Conservation (phyloP, 2,888 invertebrate species). For the Endotricha flammealis region DNA sequence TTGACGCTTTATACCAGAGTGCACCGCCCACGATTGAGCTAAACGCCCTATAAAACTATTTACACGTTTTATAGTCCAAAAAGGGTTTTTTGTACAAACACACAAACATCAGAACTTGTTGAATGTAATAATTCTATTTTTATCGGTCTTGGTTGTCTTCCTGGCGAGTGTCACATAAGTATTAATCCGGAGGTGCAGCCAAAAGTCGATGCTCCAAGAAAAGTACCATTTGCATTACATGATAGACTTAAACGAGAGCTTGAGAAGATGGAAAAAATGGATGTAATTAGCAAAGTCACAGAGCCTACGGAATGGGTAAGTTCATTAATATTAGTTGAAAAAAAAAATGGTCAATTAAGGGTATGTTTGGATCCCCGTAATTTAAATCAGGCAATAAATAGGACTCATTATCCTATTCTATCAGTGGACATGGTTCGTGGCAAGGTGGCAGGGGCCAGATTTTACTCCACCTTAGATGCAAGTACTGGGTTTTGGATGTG, state of each 20-base stretch:
- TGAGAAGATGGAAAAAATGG: conserved; percentile 1
- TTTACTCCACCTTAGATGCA: not conserved
- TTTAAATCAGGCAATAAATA: not conserved
- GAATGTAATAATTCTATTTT: conserved; percentile 6
- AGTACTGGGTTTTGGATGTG: not conserved
- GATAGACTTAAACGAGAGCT: conserved; percentile 5
- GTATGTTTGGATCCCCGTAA: not conserved
- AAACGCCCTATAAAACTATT: too few species aligned
- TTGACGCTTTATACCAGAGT: too few species aligned
- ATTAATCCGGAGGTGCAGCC: conserved; percentile 7
- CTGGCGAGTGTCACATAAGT: conserved; percentile 8
- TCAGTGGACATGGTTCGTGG: not conserved
- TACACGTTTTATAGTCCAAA: conserved; percentile 13
- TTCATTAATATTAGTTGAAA: not conserved
- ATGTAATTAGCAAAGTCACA: not conserved
- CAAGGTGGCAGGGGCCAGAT: not conserved
- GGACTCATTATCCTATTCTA: not conserved
- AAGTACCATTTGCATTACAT: conserved; percentile 10
- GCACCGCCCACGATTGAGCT: too few species aligned
- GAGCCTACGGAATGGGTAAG: not conserved
- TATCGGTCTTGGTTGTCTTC: conserved; percentile 12
- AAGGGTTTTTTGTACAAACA: not conserved
- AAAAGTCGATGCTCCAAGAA: conserved; percentile 10
- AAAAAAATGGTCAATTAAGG: not conserved
- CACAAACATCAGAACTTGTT: not conserved